These are phyloP conservation scores for Rhinoderma darwinii DNA, from an alignment of 2,113 vertebrate genomes.

Conservation along the genomic window DNA sequence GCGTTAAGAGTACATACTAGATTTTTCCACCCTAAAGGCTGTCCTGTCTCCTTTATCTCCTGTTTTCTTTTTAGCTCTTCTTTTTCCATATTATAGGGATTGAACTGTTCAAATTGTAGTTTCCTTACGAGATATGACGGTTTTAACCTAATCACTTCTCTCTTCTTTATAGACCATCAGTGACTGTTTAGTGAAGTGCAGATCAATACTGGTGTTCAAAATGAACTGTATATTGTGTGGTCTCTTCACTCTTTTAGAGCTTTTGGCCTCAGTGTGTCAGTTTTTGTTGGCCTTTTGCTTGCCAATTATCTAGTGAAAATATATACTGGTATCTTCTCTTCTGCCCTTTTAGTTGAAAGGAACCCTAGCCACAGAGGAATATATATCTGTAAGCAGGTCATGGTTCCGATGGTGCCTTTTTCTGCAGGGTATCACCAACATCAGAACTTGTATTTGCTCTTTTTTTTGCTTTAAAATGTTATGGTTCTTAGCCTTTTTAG, in stretches of 20 bases:
- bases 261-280: background rate
- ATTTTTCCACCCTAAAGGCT: too few relatives aligned
- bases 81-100: background rate
- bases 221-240: background rate
- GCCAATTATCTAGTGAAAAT: constrained; percentile 16
- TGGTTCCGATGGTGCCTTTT: background rate
- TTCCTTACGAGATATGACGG: background rate
- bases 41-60: background rate
- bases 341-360: background rate
- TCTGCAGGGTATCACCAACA: background rate
- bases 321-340: background rate
- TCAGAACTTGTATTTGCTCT: background rate
- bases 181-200: constrained; percentile 5
- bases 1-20: too few relatives aligned
- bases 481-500: background rate
- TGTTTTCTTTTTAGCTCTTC: background rate
- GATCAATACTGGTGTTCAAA: constrained; percentile 19
- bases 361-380: background rate
- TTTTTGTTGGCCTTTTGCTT: background rate
- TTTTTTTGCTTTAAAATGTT: background rate
- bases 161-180: constrained; percentile 16
- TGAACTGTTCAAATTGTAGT: background rate
- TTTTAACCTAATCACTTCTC: background rate
- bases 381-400: background rate
- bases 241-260: background rate